Evolutionary conservation across 1,140 invertebrate species (phyloP).

Genomic region (Apocrypta bakeri): DNA sequence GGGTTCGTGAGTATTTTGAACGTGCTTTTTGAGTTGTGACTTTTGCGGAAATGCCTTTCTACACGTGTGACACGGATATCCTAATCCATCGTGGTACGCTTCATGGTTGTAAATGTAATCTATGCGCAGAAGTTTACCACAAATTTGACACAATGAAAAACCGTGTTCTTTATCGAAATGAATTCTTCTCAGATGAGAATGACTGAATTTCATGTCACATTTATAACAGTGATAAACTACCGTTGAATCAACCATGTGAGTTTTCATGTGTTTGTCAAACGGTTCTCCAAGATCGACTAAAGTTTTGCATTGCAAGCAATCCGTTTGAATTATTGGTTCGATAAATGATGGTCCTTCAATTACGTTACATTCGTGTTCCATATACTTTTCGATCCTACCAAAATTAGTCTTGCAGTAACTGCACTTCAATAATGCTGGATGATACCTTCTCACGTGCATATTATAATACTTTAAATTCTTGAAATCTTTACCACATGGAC

Average conservation of each 20-base stretch:
- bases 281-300: conserved; percentile 36
- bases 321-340: conserved; percentile 51
- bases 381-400: conserved; percentile 44
- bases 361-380: conserved; percentile 58
- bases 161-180: conserved; percentile 57
- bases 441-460: conserved; percentile 55
- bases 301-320: conserved; percentile 55
- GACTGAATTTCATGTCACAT: conserved; percentile 59
- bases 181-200: conserved; percentile 43
- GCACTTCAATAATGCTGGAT: conserved; percentile 56
- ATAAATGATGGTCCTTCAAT: conserved; percentile 47
- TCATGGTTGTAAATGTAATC: conserved; percentile 58
- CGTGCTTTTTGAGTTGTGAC: conserved; percentile 48
- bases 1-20: conserved; percentile 32
- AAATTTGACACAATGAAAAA: conserved; percentile 56
- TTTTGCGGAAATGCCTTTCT: conserved; percentile 60
- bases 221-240: conserved; percentile 58
- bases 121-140: conserved; percentile 54
- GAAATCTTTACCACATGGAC: conserved; percentile 60
- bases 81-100: conserved; percentile 65
- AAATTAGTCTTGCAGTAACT: conserved; percentile 60
- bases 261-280: conserved; percentile 62
- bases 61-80: conserved; percentile 66
- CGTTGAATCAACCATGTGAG: conserved; percentile 52
- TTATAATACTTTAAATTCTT: conserved; percentile 55